Conservation (phyloP, 2,797 vertebrate species). For the Holocentrus rufus region DNA sequence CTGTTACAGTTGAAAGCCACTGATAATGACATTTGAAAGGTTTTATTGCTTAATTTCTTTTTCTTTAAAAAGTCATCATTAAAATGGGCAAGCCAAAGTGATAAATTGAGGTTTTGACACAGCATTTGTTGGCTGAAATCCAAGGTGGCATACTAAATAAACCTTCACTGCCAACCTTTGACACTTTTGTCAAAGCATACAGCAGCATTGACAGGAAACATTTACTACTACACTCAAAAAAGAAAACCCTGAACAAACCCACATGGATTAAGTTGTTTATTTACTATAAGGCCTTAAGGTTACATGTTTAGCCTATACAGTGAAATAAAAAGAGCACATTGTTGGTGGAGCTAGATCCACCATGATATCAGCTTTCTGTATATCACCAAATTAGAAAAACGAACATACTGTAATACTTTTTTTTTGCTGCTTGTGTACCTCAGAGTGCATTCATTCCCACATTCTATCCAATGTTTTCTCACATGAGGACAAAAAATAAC, state of each 20-base stretch:
- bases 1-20: constrained; percentile 13
- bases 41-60: no score
- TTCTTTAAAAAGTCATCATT: no score
- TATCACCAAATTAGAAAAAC: constrained; percentile 37
- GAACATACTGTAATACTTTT: constrained; percentile 30
- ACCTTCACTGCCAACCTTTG: constrained; percentile 11
- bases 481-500: constrained; percentile 58
- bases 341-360: constrained; percentile 21
- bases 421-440: constrained; percentile 2
- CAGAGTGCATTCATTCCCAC: constrained; percentile 63
- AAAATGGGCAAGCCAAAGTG: background rate
- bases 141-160: constrained; percentile 29
- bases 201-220: constrained; percentile 11
- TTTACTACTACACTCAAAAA: constrained; percentile 2
- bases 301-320: constrained; percentile 29
- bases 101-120: background rate
- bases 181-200: constrained; percentile 6
- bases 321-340: constrained; percentile 1
- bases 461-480: constrained; percentile 58
- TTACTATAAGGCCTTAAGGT: constrained; percentile 28
- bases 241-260: constrained; percentile 23
- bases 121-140: constrained; percentile 6
- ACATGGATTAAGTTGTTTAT: constrained; percentile 48
- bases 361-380: constrained; percentile 46
- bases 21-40: constrained; percentile 27